Evolutionary conservation across 2,797 vertebrate genomes (phyloP).

Genomic region (Moxostoma hubbsi): DNA sequence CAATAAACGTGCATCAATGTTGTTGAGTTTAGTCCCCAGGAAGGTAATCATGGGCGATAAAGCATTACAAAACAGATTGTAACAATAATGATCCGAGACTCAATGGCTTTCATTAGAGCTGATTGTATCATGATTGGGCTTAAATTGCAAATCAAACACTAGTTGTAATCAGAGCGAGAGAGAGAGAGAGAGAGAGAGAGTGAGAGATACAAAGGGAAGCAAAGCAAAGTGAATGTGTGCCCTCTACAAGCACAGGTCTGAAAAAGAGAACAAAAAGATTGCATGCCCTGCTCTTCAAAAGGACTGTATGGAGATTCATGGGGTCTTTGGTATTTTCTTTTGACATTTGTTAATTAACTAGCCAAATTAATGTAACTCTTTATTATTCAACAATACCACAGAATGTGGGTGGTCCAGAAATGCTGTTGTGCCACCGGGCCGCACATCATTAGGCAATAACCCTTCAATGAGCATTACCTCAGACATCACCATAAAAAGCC

Average conservation of each 20-base stretch:
- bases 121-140: constrained; percentile 61
- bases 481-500: constrained; percentile 48
- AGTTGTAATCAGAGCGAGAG: constrained; percentile 53
- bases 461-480: constrained; percentile 54
- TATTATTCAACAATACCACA: constrained; percentile 58
- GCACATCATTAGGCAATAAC: constrained; percentile 45
- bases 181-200: background rate
- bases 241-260: constrained; percentile 33
- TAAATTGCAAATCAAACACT: constrained; percentile 63
- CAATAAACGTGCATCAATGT: constrained; percentile 43
- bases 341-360: constrained; percentile 59
- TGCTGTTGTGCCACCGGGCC: constrained; percentile 35
- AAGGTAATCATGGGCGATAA: constrained; percentile 52
- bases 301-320: constrained; percentile 18
- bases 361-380: constrained; percentile 56
- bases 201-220: constrained; percentile 7
- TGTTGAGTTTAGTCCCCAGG: constrained; percentile 47
- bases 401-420: constrained; percentile 57
- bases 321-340: constrained; percentile 46
- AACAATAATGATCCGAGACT: constrained; percentile 57
- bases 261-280: constrained; percentile 42
- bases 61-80: constrained; percentile 53
- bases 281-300: constrained; percentile 23
- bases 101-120: constrained; percentile 56
- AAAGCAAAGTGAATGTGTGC: constrained; percentile 41